phyloP scores from a whole-genome alignment of 2,113 vertebrate genomes.

The Suncus etruscus region DNA sequence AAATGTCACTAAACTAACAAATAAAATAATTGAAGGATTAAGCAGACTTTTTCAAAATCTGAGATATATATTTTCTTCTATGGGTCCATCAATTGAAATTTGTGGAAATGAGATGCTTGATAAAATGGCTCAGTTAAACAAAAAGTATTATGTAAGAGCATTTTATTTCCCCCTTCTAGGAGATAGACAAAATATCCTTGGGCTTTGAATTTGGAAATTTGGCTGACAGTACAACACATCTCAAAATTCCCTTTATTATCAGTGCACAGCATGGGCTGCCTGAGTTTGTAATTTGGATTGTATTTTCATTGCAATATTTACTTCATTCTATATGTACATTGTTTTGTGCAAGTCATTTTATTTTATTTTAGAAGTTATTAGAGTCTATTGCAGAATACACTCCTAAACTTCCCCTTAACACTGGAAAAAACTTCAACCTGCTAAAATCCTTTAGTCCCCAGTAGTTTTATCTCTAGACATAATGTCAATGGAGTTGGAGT shows the following conservation, averaged over 20 bases:
- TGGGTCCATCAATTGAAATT: neutral
- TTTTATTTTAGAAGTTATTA: constrained; percentile 42
- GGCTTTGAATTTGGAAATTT: neutral
- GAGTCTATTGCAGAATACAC: neutral
- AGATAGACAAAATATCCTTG: neutral
- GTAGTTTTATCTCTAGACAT: constrained; percentile 57
- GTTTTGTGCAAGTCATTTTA: constrained; percentile 70
- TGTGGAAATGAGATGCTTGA: neutral
- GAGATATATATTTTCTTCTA: neutral
- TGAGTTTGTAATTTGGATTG: constrained; percentile 46
- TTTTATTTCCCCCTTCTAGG: constrained; percentile 11
- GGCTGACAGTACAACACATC: neutral
- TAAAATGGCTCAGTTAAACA: neutral
- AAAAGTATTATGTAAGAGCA: neutral
- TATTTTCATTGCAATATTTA: constrained; percentile 68
- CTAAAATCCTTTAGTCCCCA: constrained; percentile 12
- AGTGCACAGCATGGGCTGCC: neutral
- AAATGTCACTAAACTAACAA: neutral
- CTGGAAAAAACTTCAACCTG: constrained; percentile 24
- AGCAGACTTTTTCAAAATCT: neutral
- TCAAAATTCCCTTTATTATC: neutral
- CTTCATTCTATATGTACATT: accelerated
- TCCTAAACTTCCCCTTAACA: constrained; percentile 45
- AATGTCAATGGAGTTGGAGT: constrained; percentile 71
- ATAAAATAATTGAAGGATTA: neutral